These are phyloP conservation scores for Cantharis rufa DNA, from an alignment of 2,888 invertebrate genomes.

Conservation along the genomic window DNA sequence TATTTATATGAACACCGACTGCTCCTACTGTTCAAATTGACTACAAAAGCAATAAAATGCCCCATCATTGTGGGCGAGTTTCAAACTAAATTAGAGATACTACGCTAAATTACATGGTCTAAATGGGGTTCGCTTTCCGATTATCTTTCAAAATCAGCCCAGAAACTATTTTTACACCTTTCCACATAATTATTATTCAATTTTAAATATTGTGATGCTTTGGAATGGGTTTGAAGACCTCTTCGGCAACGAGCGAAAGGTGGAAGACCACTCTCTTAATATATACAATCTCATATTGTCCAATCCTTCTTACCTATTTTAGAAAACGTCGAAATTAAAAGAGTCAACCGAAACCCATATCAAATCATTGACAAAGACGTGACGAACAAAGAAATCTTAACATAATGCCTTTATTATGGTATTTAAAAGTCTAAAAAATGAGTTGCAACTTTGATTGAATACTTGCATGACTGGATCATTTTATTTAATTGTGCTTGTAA, in stretches of 20 bases:
- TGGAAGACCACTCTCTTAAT: background rate
- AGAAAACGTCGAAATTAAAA: slow-evolving; percentile 20
- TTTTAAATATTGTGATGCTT: background rate
- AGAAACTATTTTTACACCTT: background rate
- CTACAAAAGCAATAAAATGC: slow-evolving; percentile 6
- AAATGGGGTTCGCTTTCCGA: background rate
- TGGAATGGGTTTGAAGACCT: background rate
- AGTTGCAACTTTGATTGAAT: slow-evolving; percentile 34
- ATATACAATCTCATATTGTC: slow-evolving; percentile 13
- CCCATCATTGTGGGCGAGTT: slow-evolving; percentile 2
- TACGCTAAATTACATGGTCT: background rate
- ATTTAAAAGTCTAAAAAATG: slow-evolving; percentile 29
- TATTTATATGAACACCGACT: slow-evolving; percentile 18
- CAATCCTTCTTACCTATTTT: slow-evolving; percentile 23
- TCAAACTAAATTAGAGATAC: background rate
- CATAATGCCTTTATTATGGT: slow-evolving; percentile 30
- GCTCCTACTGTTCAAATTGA: background rate
- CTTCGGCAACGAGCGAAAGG: background rate
- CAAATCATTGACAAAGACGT: slow-evolving; percentile 21
- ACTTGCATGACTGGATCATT: slow-evolving; percentile 33
- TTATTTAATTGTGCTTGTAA: slow-evolving; percentile 30
- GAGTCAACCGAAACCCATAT: slow-evolving; percentile 22
- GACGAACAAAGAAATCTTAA: slow-evolving; percentile 20
- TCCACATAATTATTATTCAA: background rate
- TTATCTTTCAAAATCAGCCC: background rate